Conservation (phyloP, 2,888 invertebrate genomes). For the Xylota segnis region DNA sequence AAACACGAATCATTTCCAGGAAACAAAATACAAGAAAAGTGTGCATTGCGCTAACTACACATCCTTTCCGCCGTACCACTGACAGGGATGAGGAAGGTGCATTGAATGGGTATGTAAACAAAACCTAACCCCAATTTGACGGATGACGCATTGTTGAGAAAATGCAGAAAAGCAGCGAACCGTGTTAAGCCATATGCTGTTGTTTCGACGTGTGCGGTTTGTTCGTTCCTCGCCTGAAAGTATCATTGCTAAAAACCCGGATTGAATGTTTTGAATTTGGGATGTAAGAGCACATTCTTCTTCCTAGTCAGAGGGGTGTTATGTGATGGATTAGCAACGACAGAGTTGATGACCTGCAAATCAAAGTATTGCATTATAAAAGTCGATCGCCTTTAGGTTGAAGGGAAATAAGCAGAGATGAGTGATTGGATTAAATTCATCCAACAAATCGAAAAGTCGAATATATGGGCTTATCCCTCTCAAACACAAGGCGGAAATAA, state of each 20-base stretch:
- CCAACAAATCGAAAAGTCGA: neutral
- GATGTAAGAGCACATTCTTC: neutral
- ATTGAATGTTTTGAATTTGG: conserved; percentile 18
- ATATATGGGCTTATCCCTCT: neutral
- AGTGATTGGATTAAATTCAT: conserved; percentile 14
- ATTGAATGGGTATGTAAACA: conserved; percentile 50
- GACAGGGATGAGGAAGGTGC: conserved; percentile 23
- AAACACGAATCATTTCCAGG: neutral
- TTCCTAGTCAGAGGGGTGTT: neutral
- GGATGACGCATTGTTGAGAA: conserved; percentile 23
- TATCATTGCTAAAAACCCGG: conserved; percentile 18
- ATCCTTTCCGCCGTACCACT: neutral
- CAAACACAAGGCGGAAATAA: too few species aligned
- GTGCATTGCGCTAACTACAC: neutral
- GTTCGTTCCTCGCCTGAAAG: conserved; percentile 4
- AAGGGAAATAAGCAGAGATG: conserved; percentile 21
- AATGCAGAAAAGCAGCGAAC: conserved; percentile 38
- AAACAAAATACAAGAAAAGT: neutral
- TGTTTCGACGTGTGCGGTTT: conserved; percentile 20
- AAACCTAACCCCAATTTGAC: conserved; percentile 52
- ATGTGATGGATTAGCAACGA: conserved; percentile 45
- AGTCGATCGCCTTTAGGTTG: neutral
- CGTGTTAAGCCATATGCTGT: conserved; percentile 49
- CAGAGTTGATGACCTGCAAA: neutral
- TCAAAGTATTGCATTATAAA: conserved; percentile 4